A percentile compares a stretch with the other conserved stretches of the same genome.
Evolutionary conservation across 2,888 invertebrate species (phyloP).

Genomic region (Petrophora chlorosata): DNA sequence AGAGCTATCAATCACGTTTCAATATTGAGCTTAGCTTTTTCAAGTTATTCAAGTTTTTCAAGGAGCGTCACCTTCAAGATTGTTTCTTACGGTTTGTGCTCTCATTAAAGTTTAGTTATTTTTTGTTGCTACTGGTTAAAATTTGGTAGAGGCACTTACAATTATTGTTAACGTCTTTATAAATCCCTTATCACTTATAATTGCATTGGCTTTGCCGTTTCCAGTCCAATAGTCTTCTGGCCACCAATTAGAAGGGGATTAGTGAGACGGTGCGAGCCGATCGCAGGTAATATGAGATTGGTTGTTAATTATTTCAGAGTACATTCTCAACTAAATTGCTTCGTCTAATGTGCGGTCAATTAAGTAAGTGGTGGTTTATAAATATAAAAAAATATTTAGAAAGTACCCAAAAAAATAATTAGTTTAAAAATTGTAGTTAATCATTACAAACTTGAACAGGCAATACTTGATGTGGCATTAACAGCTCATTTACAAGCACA

Average conservation of each 20-base stretch:
- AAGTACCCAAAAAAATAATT: no score
- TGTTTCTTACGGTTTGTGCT: constrained; percentile 5
- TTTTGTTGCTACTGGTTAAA: neutral
- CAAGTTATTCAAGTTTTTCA: constrained; percentile 17
- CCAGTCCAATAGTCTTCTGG: constrained; percentile 79
- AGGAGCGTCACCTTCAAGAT: constrained; percentile 11
- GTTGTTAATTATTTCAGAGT: constrained; percentile 60
- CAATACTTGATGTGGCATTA: no score
- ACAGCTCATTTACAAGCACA: no score
- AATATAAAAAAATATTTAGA: constrained; percentile 22
- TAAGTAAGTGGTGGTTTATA: constrained; percentile 3
- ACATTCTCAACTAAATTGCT: constrained; percentile 25
- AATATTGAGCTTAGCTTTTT: constrained; percentile 25
- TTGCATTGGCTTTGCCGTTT: constrained; percentile 73
- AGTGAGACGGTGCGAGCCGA: constrained; percentile 55
- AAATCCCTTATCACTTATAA: constrained; percentile 65
- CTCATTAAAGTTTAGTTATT: constrained; percentile 6
- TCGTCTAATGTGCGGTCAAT: constrained; percentile 7
- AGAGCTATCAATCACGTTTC: constrained; percentile 45
- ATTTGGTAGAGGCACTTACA: constrained; percentile 13
- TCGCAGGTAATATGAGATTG: constrained; percentile 59
- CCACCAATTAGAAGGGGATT: constrained; percentile 79
- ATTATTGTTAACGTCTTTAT: constrained; percentile 17
- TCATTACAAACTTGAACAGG: no score
- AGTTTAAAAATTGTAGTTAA: no score